Evolutionary conservation across 2,888 invertebrate species (phyloP), one percentile per base, ranked within the genome.

Genomic region (Cepaea hortensis): DNA sequence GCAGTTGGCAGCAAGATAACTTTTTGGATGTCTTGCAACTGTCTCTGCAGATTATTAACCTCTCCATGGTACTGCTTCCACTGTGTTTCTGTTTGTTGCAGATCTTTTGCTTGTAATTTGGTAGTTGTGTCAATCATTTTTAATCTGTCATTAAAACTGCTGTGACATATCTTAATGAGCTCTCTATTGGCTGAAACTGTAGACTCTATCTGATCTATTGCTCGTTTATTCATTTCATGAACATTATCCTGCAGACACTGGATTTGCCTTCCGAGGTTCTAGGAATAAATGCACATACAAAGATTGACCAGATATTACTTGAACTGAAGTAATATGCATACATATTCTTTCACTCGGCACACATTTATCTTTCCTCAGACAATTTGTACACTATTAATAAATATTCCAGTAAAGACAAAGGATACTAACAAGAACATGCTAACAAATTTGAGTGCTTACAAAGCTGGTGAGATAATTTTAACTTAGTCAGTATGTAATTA

Each of bases 201-300:
- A 0, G 91, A 89, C 3, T 90, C 85, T 80, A 93, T 84, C 46
- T 93, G 87, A 48, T 91, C 90, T 86, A 91, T 92, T 5, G 93
- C 91, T 11, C 91, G 90, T 48, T 88, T 88, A 65, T 89, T 90
- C 91, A 94, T 91, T 3, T 89, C 61, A 15, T 88, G 83, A 23
- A 94, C 91, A 86, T 93, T 93, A 46, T 89, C 89, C 92, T 98
- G 91, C 55, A 95, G 90, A 11, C 91, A 92, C 91, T 93, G 91
- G 48, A 94, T 90, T 87, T 94, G 93, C 81, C 90, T 85, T 88
- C 91, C 91, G 9, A 93, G 87, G 76, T 90, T 89, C 93, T 93
- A 87, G 3, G 81, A 35, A 35, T 79, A 79, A 11, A 62, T 75
- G 9, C 3, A 23, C 7, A 72, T n/a, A 9, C 3, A 23, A 6